phyloP scores from a whole-genome alignment of 2,888 invertebrate genomes.

The Hydraecia micacea region DNA sequence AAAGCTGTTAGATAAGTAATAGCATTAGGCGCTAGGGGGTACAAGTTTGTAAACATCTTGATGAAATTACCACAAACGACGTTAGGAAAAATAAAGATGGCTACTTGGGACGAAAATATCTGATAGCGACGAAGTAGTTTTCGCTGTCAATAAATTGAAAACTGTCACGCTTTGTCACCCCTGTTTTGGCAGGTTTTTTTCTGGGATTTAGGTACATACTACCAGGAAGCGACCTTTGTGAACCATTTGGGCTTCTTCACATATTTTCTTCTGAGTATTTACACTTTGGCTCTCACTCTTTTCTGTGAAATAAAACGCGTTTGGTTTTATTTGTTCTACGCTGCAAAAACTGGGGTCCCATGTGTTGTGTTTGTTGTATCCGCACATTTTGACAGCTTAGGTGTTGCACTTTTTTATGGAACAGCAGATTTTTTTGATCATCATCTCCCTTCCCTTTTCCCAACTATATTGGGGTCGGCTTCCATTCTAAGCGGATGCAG shows the following conservation, averaged over 20 bases:
- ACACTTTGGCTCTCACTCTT: not conserved
- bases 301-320: not conserved
- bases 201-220: too few species aligned
- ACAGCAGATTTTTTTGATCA: too few species aligned
- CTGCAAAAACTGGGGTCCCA: not conserved
- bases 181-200: not conserved
- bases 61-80: not conserved
- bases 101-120: not conserved
- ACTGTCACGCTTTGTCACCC: not conserved
- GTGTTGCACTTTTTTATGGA: too few species aligned
- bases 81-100: slow-evolving; percentile 1
- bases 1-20: slow-evolving; percentile 18
- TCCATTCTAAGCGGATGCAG: too few species aligned
- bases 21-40: not conserved
- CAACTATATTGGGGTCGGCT: too few species aligned
- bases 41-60: slow-evolving; percentile 16
- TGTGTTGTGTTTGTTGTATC: not conserved
- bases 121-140: not conserved
- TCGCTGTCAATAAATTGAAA: not conserved
- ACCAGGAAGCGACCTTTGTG: not conserved
- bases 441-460: too few species aligned
- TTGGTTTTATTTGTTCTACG: not conserved
- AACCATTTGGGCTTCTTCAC: not conserved
- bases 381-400: too few species aligned
- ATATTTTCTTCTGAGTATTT: not conserved